Percentiles rank a stretch among this genome's conserved stretches.
phyloP scores from a whole-genome alignment of 2,888 invertebrate genomes.

The Stegophylla sp. region DNA sequence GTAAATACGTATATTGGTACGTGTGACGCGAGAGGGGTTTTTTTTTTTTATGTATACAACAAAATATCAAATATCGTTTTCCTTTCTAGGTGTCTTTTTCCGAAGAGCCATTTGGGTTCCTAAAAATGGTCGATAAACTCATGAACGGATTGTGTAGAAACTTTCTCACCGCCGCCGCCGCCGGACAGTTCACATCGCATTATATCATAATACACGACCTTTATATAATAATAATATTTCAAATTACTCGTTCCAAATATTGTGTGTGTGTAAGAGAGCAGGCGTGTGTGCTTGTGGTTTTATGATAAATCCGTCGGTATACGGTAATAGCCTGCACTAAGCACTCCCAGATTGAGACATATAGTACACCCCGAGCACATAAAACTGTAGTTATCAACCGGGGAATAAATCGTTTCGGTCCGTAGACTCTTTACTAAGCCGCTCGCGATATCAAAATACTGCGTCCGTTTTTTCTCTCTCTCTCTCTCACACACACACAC shows the following conservation, averaged over 20 bases:
- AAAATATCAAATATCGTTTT: not conserved
- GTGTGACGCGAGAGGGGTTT: too few relatives aligned
- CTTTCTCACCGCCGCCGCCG: not conserved
- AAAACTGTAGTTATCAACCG: slow-evolving; percentile 36
- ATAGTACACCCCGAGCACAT: slow-evolving; percentile 11
- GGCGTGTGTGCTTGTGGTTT: not conserved
- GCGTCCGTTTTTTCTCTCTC: too few relatives aligned
- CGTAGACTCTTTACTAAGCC: not conserved
- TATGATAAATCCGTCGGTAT: slow-evolving; percentile 19
- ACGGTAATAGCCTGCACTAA: slow-evolving; percentile 27
- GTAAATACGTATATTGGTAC: not conserved
- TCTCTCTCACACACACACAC: too few relatives aligned
- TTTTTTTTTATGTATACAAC: not conserved
- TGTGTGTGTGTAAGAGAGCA: too few relatives aligned
- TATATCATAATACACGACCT: not conserved
- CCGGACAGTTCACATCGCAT: not conserved
- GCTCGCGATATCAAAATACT: slow-evolving; percentile 18
- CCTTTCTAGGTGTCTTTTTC: not conserved
- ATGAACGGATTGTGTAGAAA: not conserved
- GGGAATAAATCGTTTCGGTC: slow-evolving; percentile 46
- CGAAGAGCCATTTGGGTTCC: not conserved
- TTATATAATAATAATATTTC: slow-evolving; percentile 34
- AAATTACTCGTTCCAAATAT: slow-evolving; percentile 2
- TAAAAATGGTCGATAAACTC: not conserved
- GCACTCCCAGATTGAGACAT: slow-evolving; percentile 44